These are phyloP conservation scores for Brachionus rotundiformis DNA, from an alignment of 1,140 invertebrate genomes.

Conservation along the genomic window DNA sequence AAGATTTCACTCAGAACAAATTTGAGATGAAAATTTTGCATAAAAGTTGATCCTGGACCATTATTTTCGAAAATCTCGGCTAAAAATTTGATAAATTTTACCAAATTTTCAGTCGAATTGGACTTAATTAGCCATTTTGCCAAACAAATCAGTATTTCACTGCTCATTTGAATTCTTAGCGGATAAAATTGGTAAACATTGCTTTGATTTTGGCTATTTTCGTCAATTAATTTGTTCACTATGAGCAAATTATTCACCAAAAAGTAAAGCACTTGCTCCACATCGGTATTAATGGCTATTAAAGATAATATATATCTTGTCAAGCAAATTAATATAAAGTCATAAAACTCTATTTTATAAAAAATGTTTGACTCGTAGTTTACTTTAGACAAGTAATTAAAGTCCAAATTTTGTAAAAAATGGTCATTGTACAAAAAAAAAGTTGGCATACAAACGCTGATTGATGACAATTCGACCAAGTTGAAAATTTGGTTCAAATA, in stretches of 20 bases:
- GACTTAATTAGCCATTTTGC: neutral
- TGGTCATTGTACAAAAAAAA: slow-evolving; percentile 14
- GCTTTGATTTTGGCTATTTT: slow-evolving; percentile 6
- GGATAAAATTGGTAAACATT: neutral
- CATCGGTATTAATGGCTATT: neutral
- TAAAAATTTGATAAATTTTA: slow-evolving; percentile 1
- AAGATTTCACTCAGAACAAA: neutral
- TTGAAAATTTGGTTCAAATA: slow-evolving; percentile 26
- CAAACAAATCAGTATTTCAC: neutral
- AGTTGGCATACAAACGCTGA: neutral
- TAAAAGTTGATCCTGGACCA: neutral
- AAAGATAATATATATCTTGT: neutral
- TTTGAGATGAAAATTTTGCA: neutral
- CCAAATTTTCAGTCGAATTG: neutral
- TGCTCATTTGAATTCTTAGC: neutral
- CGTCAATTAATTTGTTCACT: slow-evolving; percentile 6
- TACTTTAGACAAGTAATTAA: neutral
- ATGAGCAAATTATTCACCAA: slow-evolving; percentile 10
- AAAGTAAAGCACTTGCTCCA: neutral
- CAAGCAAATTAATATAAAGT: neutral
- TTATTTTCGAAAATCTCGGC: neutral
- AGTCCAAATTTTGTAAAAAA: neutral
- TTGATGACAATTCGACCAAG: neutral
- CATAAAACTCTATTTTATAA: slow-evolving; percentile 1
- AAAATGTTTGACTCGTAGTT: neutral